Evolutionary conservation across 2,113 vertebrate genomes (phyloP).

Genomic region (Syrrhaptes paradoxus): DNA sequence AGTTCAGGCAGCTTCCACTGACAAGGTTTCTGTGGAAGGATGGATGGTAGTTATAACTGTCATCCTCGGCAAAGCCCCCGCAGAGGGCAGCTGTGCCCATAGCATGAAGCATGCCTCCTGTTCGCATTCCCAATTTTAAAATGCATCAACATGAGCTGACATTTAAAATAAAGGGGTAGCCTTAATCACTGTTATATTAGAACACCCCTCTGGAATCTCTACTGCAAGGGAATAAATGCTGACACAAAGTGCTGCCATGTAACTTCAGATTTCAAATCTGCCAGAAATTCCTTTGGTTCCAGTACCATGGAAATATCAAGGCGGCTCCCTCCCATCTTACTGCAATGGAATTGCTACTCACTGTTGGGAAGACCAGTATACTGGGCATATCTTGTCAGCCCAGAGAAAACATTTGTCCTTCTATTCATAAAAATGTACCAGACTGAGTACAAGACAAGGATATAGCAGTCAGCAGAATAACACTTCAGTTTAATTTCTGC

Average conservation of each 20-base stretch:
- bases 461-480: not conserved
- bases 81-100: not conserved
- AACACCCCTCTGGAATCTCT: not conserved
- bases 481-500: not conserved
- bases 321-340: not conserved
- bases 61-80: not conserved
- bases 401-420: not conserved
- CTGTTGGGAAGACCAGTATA: not conserved
- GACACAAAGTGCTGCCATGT: not conserved
- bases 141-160: not conserved
- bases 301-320: not conserved
- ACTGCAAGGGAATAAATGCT: not conserved
- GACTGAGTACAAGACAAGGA: not conserved
- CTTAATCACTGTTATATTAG: not conserved
- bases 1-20: not conserved
- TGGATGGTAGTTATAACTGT: not conserved
- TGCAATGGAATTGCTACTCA: not conserved
- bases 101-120: not conserved
- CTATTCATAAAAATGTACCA: conserved; percentile 23
- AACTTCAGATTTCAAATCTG: conserved; percentile 3
- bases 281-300: conserved; percentile 5
- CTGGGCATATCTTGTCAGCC: not conserved
- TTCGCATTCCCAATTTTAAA: not conserved
- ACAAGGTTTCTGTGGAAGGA: not conserved
- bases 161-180: conserved; percentile 11